These are phyloP conservation scores for Aplysia californica DNA, from an alignment of 1,140 invertebrate genomes.

Conservation along the genomic window DNA sequence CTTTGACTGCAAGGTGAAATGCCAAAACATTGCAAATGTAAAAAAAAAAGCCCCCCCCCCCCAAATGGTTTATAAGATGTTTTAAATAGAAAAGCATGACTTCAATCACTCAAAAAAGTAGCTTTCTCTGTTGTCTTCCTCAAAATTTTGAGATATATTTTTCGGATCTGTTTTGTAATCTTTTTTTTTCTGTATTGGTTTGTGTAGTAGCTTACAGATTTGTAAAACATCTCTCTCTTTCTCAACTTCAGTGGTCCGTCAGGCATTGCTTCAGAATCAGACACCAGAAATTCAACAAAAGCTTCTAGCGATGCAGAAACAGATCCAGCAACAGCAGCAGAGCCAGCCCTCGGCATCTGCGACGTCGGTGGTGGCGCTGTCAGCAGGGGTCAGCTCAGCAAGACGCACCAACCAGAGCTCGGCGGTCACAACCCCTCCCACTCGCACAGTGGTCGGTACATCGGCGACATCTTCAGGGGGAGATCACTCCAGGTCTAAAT, in stretches of 20 bases:
- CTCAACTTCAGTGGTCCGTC: conserved; percentile 65
- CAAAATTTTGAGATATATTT: too few relatives aligned
- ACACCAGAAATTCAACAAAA: conserved; percentile 95
- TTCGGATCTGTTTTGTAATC: too few relatives aligned
- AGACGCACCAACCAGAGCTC: not conserved
- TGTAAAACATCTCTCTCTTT: not conserved
- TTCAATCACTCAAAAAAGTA: too few relatives aligned
- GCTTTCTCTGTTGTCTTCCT: too few relatives aligned
- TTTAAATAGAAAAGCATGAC: too few relatives aligned
- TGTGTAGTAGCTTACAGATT: too few relatives aligned
- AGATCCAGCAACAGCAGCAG: conserved; percentile 67
- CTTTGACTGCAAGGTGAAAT: too few relatives aligned
- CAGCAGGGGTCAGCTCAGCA: conserved; percentile 48
- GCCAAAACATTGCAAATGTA: too few relatives aligned
- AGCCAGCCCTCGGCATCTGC: conserved; percentile 22
- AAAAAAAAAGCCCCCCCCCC: too few relatives aligned
- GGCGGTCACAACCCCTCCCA: conserved; percentile 19
- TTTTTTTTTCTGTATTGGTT: too few relatives aligned
- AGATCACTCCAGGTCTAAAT: conserved; percentile 38
- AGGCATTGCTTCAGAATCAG: conserved; percentile 75
- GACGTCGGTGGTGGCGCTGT: not conserved
- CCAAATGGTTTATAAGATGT: too few relatives aligned
- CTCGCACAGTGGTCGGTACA: not conserved
- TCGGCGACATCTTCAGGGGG: conserved; percentile 32
- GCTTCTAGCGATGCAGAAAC: conserved; percentile 85